Evolutionary conservation across 2,797 vertebrate species (phyloP).

Genomic region (Phataginus tetradactyla): DNA sequence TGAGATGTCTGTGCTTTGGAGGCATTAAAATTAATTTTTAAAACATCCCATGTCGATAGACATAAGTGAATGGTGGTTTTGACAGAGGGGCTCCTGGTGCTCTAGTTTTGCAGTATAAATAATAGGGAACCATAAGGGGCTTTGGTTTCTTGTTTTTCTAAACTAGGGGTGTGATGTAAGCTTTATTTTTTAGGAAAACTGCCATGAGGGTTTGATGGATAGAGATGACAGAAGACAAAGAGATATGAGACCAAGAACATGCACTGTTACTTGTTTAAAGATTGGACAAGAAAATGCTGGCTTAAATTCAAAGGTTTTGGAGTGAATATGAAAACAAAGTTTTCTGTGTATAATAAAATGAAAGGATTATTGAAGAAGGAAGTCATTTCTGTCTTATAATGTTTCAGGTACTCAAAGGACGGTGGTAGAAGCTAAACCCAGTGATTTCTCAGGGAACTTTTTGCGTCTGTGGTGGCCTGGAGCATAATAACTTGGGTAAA

Average conservation of each 20-base stretch:
- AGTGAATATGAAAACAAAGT: not conserved
- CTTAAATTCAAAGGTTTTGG: not conserved
- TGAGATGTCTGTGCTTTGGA: not conserved
- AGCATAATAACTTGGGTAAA: conserved; percentile 30
- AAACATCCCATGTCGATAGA: not conserved
- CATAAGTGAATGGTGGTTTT: not conserved
- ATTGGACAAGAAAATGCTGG: not conserved
- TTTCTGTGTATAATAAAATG: not conserved
- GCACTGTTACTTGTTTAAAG: not conserved
- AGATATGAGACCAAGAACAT: not conserved
- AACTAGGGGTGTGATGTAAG: not conserved
- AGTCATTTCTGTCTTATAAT: not conserved
- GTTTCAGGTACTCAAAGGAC: not conserved
- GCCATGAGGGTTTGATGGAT: not conserved
- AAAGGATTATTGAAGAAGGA: not conserved
- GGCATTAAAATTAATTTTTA: conserved; percentile 16
- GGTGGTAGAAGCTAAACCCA: not conserved
- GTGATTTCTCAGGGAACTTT: not conserved
- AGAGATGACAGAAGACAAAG: not conserved
- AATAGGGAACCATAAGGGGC: not conserved
- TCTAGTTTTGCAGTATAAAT: not conserved
- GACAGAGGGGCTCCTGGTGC: not conserved
- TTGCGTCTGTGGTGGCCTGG: not conserved
- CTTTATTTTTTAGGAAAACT: conserved; percentile 6
- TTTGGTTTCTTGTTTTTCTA: not conserved